phyloP scores from a whole-genome alignment of 2,797 vertebrate genomes.

The Ateles fusciceps region DNA sequence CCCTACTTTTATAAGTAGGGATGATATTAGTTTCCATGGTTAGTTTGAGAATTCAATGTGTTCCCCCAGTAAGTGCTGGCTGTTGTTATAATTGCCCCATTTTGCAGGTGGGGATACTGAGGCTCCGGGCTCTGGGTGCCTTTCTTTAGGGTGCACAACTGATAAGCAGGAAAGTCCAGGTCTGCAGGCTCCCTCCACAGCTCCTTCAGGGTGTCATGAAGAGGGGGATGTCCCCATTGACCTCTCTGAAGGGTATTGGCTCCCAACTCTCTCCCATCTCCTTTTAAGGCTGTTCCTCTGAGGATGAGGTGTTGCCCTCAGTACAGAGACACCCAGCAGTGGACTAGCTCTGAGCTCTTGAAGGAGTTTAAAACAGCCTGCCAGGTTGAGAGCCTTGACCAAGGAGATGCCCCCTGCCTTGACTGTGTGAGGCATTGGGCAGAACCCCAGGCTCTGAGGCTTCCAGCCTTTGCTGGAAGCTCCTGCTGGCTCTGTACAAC shows the following conservation, averaged over 20 bases:
- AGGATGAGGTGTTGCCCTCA: accelerated
- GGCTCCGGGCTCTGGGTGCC: neutral
- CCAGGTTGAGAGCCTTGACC: neutral
- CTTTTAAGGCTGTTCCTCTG: neutral
- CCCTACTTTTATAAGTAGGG: no score
- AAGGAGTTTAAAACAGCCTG: neutral
- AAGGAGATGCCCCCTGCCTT: neutral
- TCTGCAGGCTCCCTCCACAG: accelerated
- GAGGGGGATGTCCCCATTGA: neutral
- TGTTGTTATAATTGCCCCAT: neutral
- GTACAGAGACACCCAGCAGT: neutral
- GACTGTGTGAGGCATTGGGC: accelerated
- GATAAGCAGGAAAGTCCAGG: neutral
- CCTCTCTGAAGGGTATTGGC: neutral
- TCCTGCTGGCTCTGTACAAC: neutral
- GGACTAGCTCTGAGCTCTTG: neutral
- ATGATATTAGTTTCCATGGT: neutral
- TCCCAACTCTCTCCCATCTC: accelerated
- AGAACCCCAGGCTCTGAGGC: neutral
- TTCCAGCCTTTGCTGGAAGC: neutral
- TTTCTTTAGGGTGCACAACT: neutral
- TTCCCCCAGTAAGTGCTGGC: neutral
- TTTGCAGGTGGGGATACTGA: neutral
- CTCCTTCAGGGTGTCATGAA: neutral
- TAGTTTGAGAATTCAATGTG: neutral